phyloP scores from a whole-genome alignment of 2,797 vertebrate species.

The Hylomyscus alleni region DNA sequence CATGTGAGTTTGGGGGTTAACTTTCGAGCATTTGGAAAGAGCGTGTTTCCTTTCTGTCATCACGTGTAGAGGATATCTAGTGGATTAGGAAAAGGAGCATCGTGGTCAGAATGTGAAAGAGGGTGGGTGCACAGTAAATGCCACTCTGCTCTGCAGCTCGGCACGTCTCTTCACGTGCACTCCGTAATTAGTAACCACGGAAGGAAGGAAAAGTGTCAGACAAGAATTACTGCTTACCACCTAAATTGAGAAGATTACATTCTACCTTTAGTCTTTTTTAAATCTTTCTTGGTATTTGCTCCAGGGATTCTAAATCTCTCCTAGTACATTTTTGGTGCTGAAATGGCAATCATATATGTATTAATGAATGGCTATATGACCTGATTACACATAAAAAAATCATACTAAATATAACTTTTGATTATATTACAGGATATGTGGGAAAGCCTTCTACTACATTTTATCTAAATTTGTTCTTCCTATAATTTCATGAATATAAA shows the following conservation, averaged over 20 bases:
- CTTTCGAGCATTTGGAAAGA: background rate
- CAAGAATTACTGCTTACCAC: background rate
- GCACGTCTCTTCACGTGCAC: background rate
- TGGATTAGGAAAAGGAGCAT: background rate
- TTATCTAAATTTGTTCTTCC: background rate
- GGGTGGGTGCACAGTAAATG: background rate
- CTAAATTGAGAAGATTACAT: background rate
- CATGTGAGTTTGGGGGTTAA: background rate
- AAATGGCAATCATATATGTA: background rate
- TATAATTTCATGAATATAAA: background rate
- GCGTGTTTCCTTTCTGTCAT: background rate
- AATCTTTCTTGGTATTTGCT: background rate
- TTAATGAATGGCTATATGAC: background rate
- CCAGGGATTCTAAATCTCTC: background rate
- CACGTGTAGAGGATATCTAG: background rate
- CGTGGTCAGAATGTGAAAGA: background rate
- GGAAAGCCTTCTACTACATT: background rate
- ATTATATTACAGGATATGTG: background rate
- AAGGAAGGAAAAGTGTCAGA: background rate
- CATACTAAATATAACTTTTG: background rate
- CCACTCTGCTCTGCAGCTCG: background rate
- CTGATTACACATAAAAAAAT: slow-evolving; percentile 52
- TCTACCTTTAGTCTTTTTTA: background rate
- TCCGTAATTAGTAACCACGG: background rate
- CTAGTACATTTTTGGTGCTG: background rate